These are phyloP conservation scores for Chaetodon auriga DNA, from an alignment of 2,113 vertebrate genomes.

Conservation along the genomic window DNA sequence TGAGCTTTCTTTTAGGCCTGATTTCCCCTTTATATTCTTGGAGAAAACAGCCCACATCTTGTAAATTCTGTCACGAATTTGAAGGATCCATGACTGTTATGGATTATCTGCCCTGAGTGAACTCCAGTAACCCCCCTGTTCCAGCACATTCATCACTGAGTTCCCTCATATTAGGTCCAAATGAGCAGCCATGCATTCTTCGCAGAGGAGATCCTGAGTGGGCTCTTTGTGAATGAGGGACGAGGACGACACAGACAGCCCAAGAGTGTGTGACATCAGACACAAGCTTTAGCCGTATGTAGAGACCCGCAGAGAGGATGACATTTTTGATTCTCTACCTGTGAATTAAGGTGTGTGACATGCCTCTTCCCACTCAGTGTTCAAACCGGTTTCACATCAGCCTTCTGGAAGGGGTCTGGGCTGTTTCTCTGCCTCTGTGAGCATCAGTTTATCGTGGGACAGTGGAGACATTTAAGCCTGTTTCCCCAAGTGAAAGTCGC, in stretches of 20 bases:
- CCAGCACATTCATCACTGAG: constrained; percentile 34
- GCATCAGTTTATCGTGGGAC: neutral
- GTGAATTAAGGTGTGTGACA: neutral
- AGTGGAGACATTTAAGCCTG: constrained; percentile 4
- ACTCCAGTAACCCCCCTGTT: constrained; percentile 21
- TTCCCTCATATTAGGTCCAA: constrained; percentile 56
- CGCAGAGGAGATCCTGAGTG: constrained; percentile 29
- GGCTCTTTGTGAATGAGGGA: constrained; percentile 49
- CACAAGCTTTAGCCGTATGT: neutral
- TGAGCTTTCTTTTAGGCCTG: neutral
- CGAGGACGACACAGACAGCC: neutral
- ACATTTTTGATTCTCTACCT: neutral
- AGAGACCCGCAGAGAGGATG: neutral
- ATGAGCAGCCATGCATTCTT: constrained; percentile 61
- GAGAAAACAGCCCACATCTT: neutral
- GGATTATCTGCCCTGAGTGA: constrained; percentile 13
- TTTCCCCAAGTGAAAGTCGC: neutral
- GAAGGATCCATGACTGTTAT: neutral
- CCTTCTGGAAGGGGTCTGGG: neutral
- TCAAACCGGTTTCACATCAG: neutral
- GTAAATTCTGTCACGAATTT: neutral
- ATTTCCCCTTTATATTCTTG: neutral
- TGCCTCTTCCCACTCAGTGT: neutral
- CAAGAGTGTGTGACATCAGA: constrained; percentile 17
- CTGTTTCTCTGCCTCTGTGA: neutral